Percentiles rank a stretch among this genome's conserved stretches.
These are phyloP conservation scores for Brotogeris chrysoptera DNA, from an alignment of 2,797 vertebrate genomes.

Conservation along the genomic window DNA sequence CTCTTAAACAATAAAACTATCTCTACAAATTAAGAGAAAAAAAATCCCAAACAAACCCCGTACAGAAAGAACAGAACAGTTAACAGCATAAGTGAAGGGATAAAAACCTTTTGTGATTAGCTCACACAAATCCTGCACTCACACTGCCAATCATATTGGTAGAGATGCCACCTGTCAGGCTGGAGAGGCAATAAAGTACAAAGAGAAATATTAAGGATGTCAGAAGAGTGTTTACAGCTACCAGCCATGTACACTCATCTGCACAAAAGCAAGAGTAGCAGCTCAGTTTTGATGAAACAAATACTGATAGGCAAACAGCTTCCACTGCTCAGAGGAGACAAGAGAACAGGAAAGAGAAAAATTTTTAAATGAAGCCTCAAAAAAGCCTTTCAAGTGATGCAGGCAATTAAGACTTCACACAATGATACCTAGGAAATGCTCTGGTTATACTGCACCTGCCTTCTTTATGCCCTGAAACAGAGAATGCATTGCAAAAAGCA, in stretches of 20 bases:
- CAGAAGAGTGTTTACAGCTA: constrained; percentile 24
- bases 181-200: constrained; percentile 8
- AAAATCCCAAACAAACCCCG: background rate
- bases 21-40: background rate
- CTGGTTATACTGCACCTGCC: background rate
- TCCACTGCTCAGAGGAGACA: background rate
- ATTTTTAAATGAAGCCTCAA: background rate
- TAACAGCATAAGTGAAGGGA: background rate
- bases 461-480: background rate
- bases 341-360: background rate
- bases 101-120: background rate
- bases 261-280: background rate
- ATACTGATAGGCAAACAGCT: background rate
- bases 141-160: background rate
- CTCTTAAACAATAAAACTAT: background rate
- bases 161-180: background rate
- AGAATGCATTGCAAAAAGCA: background rate
- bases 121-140: background rate
- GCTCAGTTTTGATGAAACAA: background rate
- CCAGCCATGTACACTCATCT: background rate
- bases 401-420: background rate
- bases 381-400: background rate
- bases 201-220: background rate
- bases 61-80: background rate
- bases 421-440: background rate